Evolutionary conservation across 2,888 invertebrate species (phyloP), one percentile per base, ranked within the genome.

Genomic region (Epinotia bilunana): DNA sequence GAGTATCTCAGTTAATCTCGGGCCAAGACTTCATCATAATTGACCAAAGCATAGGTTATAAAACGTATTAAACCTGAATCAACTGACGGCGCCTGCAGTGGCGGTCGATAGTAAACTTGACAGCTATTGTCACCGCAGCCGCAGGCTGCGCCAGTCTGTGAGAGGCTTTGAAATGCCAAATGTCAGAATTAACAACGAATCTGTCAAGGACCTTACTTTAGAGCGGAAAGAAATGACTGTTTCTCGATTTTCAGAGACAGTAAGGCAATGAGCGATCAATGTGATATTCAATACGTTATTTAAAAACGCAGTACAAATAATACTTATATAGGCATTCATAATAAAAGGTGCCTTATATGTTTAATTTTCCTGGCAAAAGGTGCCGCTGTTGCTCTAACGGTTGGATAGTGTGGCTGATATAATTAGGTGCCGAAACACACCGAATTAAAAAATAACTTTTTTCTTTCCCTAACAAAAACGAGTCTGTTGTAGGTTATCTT

Each of bases 221-320:
- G 43, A 58, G 0, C 7, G 55, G 23, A n/a, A 69, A 16, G 33
- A 3, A 2, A 12, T 49, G 9, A 53, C 33, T 18, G 20, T 68
- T 58, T 13, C 28, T 20, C 20, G 28, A 39, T 58, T 60, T 60
- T 46, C 46, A 60, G 18, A 23, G 58, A 58, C 43, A 69, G 28
- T 39, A 60, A 58, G 20, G 20, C 53, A 65, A 11, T 28, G 33
- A 65, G 53, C 58, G 58, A 23, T 58, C 68, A 69, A 69, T 57
- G 68, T 69, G 58, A 69, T 58, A 58, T 46, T 20, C 43, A 58
- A 58, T 58, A 43, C 58, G 16, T 69, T n/a, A 11, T 46, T 60
- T 18, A 39, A 69, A 69, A 16, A n/a, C 60, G 23, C 58, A 69
- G 69, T 69, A 69, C 69, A 69, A 69, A 69, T 69, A 28, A 69